Evolutionary conservation across 2,797 vertebrate species (phyloP).

Genomic region (Macropus fuliginosus): DNA sequence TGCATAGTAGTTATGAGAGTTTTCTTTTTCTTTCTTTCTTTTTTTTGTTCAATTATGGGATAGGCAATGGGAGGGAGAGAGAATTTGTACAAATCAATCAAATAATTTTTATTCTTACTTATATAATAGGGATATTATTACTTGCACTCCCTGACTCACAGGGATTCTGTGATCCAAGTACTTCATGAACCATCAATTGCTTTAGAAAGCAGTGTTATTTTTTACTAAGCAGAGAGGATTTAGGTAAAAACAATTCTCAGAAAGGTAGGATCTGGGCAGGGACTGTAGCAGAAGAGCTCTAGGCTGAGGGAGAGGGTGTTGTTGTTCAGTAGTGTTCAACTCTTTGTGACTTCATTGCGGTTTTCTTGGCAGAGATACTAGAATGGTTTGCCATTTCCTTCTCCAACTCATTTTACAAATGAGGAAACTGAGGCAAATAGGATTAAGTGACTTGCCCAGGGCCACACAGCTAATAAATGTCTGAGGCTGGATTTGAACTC

Average conservation of each 20-base stretch:
- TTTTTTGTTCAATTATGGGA: background rate
- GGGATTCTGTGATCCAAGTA: background rate
- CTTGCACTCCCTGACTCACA: background rate
- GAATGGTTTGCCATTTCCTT: background rate
- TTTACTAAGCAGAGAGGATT: background rate
- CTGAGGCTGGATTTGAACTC: background rate
- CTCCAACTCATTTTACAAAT: background rate
- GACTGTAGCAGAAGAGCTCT: background rate
- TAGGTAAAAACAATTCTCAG: background rate
- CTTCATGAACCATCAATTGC: background rate
- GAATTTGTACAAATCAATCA: background rate
- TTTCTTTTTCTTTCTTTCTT: background rate
- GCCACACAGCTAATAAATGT: background rate
- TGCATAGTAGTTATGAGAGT: background rate
- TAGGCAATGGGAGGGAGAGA: background rate
- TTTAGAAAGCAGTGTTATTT: background rate
- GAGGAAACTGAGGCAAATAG: slow-evolving; percentile 6
- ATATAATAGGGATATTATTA: background rate
- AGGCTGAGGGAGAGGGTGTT: background rate
- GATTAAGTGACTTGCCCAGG: background rate
- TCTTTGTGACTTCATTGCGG: background rate
- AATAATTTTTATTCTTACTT: background rate
- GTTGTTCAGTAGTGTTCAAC: background rate
- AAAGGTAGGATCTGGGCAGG: background rate
- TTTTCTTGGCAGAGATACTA: background rate